These are phyloP conservation scores for Anguilla pacifica DNA, from an alignment of 2,797 vertebrate species.

Conservation along the genomic window DNA sequence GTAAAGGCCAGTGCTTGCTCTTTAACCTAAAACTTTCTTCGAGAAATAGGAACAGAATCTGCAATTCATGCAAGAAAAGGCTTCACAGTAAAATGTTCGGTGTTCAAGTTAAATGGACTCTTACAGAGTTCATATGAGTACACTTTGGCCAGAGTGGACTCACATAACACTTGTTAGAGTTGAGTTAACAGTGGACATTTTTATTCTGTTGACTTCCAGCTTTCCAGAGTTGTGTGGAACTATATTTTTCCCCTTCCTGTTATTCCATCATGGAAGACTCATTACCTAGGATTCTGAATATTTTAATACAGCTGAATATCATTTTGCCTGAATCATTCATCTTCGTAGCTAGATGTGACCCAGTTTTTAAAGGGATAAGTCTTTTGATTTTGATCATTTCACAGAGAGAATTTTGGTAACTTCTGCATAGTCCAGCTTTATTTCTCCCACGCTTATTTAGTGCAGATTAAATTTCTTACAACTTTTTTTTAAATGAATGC, in stretches of 20 bases:
- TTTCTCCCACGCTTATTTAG: neutral
- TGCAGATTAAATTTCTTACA: neutral
- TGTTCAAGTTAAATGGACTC: too few species aligned
- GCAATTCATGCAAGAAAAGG: neutral
- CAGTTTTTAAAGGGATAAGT: neutral
- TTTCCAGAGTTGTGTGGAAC: neutral
- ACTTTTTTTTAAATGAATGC: neutral
- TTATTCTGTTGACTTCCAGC: too few species aligned
- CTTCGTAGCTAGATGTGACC: neutral
- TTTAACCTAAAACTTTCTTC: neutral
- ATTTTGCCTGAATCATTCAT: neutral
- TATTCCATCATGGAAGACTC: neutral
- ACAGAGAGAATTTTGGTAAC: neutral
- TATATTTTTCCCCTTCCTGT: neutral
- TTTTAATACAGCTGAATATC: conserved; percentile 5
- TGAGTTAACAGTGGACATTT: too few species aligned
- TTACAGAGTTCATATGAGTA: too few species aligned
- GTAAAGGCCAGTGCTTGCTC: neutral
- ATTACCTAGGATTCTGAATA: neutral
- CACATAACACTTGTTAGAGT: too few species aligned
- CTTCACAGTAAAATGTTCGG: too few species aligned
- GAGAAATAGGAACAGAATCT: neutral
- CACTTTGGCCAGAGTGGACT: too few species aligned
- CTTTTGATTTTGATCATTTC: conserved; percentile 14
- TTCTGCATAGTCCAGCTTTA: neutral